Percentiles rank a stretch among this genome's conserved stretches.
Evolutionary conservation across 2,113 vertebrate genomes (phyloP).

Genomic region (Asarcornis scutulata): DNA sequence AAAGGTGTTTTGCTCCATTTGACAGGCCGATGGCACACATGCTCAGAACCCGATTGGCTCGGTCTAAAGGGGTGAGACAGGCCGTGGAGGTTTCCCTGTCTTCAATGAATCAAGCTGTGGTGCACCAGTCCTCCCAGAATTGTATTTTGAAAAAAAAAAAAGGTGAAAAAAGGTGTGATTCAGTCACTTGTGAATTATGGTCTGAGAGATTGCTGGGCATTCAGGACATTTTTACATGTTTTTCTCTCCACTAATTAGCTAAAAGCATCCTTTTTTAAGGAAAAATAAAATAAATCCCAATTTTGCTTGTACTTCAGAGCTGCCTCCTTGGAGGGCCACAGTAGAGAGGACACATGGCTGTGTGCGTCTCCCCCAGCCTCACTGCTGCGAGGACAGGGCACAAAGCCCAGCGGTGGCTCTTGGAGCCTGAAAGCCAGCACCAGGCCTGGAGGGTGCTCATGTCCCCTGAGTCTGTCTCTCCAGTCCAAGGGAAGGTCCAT

Average conservation of each 20-base stretch:
- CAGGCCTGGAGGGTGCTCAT: rapidly evolving
- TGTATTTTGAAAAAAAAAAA: background rate
- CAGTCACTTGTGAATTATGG: background rate
- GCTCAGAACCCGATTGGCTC: rapidly evolving
- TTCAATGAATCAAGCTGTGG: rapidly evolving
- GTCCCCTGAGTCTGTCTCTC: rapidly evolving
- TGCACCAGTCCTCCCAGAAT: background rate
- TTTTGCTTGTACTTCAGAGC: background rate
- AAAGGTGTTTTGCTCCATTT: rapidly evolving
- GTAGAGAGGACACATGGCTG: background rate
- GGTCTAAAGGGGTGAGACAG: too few relatives aligned
- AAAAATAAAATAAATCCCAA: background rate
- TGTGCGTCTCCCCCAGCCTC: background rate
- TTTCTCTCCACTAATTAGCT: background rate
- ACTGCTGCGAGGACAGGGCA: background rate
- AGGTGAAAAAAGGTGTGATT: background rate
- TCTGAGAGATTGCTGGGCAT: background rate
- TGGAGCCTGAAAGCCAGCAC: background rate
- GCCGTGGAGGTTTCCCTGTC: background rate
- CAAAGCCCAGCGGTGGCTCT: background rate
- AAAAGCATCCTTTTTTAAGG: background rate
- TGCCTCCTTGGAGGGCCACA: background rate
- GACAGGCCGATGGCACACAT: rapidly evolving
- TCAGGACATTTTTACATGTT: background rate
- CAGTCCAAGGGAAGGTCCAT: background rate